Conservation (phyloP, 1,140 invertebrate genomes). For the Temnothorax curvispinosus region DNA sequence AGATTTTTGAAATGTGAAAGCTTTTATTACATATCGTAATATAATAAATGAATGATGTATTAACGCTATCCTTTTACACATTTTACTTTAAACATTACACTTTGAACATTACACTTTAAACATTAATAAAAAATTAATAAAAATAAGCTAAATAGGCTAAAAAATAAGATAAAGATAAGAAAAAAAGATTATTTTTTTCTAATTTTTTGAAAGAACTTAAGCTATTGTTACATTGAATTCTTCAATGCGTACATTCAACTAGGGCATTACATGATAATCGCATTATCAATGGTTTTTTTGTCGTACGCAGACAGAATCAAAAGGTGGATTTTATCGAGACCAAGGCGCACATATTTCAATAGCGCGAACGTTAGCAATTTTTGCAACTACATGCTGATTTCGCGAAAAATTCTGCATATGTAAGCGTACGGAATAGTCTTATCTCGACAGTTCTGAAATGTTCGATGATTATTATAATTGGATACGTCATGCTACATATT, state of each 20-base stretch:
- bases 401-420: constrained; percentile 3
- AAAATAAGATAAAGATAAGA: not conserved
- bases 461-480: constrained; percentile 57
- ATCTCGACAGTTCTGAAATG: constrained; percentile 7
- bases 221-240: not conserved
- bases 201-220: not conserved
- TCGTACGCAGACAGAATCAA: not conserved
- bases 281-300: not conserved
- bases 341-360: not conserved
- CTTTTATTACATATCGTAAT: constrained; percentile 2
- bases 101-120: not conserved
- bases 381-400: constrained; percentile 6
- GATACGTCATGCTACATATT: not conserved
- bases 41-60: not conserved
- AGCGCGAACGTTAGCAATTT: not conserved
- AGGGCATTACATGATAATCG: not conserved
- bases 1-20: constrained; percentile 11
- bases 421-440: not conserved
- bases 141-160: not conserved
- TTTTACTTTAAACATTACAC: not conserved
- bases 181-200: not conserved
- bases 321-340: not conserved
- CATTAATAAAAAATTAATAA: not conserved
- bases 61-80: not conserved
- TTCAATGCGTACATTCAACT: not conserved